phyloP scores from a whole-genome alignment of 2,113 vertebrate genomes.

The Charadrius vociferus region DNA sequence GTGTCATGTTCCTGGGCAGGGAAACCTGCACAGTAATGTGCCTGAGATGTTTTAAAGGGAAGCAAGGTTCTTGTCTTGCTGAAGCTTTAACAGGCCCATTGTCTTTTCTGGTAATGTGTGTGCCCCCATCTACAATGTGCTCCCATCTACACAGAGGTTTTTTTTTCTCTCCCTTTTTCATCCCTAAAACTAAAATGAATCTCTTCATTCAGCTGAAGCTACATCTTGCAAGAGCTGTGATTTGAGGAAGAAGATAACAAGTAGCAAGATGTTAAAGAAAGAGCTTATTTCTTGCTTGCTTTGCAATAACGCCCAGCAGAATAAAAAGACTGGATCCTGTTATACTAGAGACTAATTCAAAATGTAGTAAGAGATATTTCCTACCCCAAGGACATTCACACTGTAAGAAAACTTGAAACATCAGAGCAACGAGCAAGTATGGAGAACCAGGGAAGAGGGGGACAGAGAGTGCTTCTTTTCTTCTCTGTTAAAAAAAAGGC shows the following conservation, averaged over 20 bases:
- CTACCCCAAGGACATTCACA: background rate
- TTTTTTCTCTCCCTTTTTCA: background rate
- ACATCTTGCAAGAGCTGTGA: background rate
- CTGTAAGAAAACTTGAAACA: background rate
- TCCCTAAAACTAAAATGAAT: background rate
- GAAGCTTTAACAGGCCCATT: background rate
- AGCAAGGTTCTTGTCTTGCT: background rate
- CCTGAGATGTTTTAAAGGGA: background rate
- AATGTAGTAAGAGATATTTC: background rate
- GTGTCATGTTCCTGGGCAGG: background rate
- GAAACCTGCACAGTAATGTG: background rate
- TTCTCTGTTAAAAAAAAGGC: background rate
- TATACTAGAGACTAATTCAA: background rate
- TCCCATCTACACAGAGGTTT: background rate
- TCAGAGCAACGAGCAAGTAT: background rate
- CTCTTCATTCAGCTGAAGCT: background rate
- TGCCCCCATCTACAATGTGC: background rate
- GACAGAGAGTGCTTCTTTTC: background rate
- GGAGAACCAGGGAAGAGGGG: background rate
- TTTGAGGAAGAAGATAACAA: background rate
- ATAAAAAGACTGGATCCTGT: background rate
- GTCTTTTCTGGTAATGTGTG: background rate
- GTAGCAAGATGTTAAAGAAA: background rate
- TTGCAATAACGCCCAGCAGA: background rate
- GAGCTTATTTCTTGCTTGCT: background rate